Conservation (phyloP, 2,113 vertebrate genomes). For the Brachypodius melanocephalos region DNA sequence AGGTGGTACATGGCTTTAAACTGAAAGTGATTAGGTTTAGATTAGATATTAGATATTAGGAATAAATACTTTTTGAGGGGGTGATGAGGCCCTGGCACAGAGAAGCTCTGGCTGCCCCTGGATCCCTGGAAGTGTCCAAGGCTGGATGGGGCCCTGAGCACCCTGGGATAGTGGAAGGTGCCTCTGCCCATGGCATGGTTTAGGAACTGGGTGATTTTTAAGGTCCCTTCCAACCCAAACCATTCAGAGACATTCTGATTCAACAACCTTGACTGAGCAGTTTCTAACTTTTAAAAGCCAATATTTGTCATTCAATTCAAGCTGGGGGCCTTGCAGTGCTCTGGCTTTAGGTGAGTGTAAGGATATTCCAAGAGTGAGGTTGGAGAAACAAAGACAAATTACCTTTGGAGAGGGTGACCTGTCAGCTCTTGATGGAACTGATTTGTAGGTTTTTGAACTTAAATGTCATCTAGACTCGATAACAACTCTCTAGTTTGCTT, state of each 20-base stretch:
- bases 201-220: no score
- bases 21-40: no score
- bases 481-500: neutral
- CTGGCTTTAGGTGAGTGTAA: neutral
- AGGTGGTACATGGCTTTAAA: neutral
- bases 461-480: neutral
- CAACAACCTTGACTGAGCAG: neutral
- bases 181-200: no score
- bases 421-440: neutral
- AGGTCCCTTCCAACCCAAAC: neutral
- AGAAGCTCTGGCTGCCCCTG: neutral
- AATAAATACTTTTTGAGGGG: neutral
- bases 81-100: neutral
- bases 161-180: accelerated
- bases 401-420: neutral
- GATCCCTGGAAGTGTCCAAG: neutral
- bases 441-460: neutral
- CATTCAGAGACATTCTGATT: neutral
- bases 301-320: neutral
- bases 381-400: neutral
- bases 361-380: neutral
- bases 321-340: neutral
- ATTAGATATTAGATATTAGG: neutral
- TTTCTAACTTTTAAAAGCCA: neutral
- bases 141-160: neutral